Evolutionary conservation across 2,797 vertebrate species (phyloP).

Genomic region (Gobionotothen gibberifrons): DNA sequence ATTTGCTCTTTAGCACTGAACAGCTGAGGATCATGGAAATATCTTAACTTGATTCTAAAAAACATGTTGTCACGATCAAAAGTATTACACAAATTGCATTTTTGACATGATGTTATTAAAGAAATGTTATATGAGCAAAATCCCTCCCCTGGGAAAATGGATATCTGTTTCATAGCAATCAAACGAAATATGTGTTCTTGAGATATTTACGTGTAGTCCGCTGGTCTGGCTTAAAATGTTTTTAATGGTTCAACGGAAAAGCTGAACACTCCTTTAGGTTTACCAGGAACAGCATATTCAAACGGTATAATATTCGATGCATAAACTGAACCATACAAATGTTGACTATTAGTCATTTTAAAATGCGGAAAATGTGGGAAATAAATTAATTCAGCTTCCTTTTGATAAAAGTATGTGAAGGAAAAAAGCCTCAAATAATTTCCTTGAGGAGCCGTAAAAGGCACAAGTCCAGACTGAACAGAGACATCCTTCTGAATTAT

Average conservation of each 20-base stretch:
- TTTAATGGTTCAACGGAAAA: neutral
- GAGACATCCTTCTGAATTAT: slow-evolving; percentile 11
- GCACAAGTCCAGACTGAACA: slow-evolving; percentile 1
- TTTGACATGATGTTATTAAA: neutral
- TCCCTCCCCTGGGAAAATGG: neutral
- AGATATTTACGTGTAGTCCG: neutral
- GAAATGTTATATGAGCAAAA: neutral
- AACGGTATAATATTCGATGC: neutral
- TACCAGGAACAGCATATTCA: neutral
- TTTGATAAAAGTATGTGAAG: neutral
- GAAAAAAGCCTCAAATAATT: neutral
- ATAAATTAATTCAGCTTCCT: neutral
- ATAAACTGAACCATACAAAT: neutral
- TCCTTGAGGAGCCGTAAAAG: neutral
- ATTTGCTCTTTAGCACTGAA: neutral
- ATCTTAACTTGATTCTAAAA: no score
- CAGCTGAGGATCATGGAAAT: neutral
- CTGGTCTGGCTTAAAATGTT: neutral
- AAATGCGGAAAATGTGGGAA: neutral
- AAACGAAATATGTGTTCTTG: neutral
- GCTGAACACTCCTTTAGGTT: neutral
- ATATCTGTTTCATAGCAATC: neutral
- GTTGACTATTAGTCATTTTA: neutral
- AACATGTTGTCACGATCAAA: no score
- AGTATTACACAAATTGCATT: neutral